Conservation (phyloP, 2,797 vertebrate species). For the Artibeus lituratus region DNA sequence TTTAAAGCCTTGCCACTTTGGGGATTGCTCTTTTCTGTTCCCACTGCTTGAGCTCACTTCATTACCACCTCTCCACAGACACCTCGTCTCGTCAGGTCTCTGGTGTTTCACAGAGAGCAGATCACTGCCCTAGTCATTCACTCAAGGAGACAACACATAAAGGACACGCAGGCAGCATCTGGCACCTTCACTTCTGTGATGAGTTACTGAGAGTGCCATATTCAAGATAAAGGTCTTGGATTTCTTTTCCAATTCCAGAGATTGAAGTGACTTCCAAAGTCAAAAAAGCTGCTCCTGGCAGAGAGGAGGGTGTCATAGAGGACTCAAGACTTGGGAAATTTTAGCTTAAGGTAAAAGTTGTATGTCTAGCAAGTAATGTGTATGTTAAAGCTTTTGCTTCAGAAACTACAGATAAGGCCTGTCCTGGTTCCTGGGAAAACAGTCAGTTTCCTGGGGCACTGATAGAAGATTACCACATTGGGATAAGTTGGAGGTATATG, state of each 20-base stretch:
- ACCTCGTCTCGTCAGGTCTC: background rate
- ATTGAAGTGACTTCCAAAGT: background rate
- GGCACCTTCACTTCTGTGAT: background rate
- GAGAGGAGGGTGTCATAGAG: background rate
- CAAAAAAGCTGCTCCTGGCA: background rate
- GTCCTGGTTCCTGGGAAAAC: too few species aligned
- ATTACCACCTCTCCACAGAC: background rate
- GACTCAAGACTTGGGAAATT: too few species aligned
- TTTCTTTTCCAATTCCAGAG: background rate
- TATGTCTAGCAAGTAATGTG: too few species aligned
- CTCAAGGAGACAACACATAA: background rate
- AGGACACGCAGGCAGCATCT: background rate
- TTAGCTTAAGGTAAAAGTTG: too few species aligned
- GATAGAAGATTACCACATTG: too few species aligned
- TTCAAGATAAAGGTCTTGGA: background rate
- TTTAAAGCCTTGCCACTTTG: background rate
- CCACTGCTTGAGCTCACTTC: background rate
- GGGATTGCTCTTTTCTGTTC: background rate
- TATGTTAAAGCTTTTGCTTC: too few species aligned
- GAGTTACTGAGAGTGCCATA: background rate
- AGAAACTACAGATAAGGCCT: too few species aligned
- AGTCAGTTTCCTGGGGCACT: too few species aligned
- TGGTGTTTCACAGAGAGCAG: background rate
- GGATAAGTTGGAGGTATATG: too few species aligned
- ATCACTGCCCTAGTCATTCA: background rate